Evolutionary conservation across 2,113 vertebrate genomes (phyloP), one percentile per base, ranked within the genome.

Genomic region (Saimiri boliviensis): DNA sequence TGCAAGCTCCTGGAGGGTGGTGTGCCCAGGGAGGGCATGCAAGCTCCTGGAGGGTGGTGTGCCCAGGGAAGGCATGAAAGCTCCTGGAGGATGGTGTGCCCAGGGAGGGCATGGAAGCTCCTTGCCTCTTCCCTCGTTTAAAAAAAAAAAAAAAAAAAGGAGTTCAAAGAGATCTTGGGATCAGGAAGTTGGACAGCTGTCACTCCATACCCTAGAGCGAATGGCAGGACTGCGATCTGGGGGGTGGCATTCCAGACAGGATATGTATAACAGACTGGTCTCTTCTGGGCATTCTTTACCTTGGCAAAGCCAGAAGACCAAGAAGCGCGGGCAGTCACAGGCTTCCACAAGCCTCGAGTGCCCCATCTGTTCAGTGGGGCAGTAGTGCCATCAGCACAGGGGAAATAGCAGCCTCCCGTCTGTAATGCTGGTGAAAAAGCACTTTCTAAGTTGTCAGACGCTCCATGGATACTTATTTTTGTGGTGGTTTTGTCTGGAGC

Each of bases 341-440:
- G 45, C 8, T 89, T 96, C 83, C 25, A 20, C 0, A 0, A 93
- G 80, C 70, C 54, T 60, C 32, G 0, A 25, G 86, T 42, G 68
- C 5, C 35, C 71, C 49, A 79, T 63, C 88, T 94, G 90, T 86
- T 92, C 82, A 91, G 89, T 94, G 66, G 97, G 86, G 91, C 89
- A n/a, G 20, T 21, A 37, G 49, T 91, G 8, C 95, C 27, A 9
- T 37, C 82, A 66, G 16, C 23, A 5, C 25, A 63, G 88, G 95
- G 95, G 88, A 97, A 91, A 93, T 77, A 70, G 66, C 89, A 91
- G 3, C 0, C 91, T 97, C 96, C 95, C 37, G 58, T 66, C 1
- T 84, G 89, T 73, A 52, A 19, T 40, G 37, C 52, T 63, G 68
- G 76, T 92, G 66, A 63, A 54, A 70, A 81, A 68, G 58, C 37